Percentiles rank a stretch among this genome's conserved stretches.
These are phyloP conservation scores for Equus przewalskii DNA, from an alignment of 2,113 vertebrate genomes.

Conservation along the genomic window DNA sequence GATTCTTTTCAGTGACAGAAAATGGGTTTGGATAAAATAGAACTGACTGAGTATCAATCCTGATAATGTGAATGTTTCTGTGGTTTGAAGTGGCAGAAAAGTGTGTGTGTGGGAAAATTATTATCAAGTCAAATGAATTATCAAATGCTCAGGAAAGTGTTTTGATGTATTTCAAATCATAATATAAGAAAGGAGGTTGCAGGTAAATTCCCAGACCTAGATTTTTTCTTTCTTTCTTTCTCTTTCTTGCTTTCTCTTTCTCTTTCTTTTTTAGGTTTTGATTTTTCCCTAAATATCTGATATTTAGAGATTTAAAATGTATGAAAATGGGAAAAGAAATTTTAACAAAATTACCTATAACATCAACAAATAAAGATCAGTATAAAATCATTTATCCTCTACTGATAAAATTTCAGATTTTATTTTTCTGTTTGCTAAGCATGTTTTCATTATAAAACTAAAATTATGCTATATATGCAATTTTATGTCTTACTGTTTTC, in stretches of 20 bases:
- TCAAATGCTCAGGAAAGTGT: neutral
- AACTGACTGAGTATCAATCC: neutral
- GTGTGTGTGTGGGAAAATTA: neutral
- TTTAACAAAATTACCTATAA: neutral
- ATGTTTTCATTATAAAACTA: conserved; percentile 23
- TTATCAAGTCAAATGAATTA: neutral
- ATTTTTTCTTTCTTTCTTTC: neutral
- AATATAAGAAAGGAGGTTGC: neutral
- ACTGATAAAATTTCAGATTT: neutral
- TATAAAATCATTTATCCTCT: neutral
- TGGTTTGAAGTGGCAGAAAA: conserved; percentile 15
- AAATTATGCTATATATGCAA: neutral
- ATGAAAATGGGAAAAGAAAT: neutral
- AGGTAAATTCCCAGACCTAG: neutral
- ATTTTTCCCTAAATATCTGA: neutral
- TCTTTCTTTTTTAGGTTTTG: neutral
- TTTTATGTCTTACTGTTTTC: conserved; percentile 1
- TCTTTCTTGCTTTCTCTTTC: too few relatives aligned
- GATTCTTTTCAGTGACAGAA: conserved; percentile 10
- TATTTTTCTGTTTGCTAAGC: neutral
- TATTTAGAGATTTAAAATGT: neutral
- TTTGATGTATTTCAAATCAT: conserved; percentile 15
- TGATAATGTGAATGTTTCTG: neutral
- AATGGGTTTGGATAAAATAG: neutral
- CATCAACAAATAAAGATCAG: neutral